Percentiles rank a stretch among this genome's conserved stretches.
These are phyloP conservation scores for Enteromius argenteus DNA, from an alignment of 2,797 vertebrate species.

Conservation along the genomic window DNA sequence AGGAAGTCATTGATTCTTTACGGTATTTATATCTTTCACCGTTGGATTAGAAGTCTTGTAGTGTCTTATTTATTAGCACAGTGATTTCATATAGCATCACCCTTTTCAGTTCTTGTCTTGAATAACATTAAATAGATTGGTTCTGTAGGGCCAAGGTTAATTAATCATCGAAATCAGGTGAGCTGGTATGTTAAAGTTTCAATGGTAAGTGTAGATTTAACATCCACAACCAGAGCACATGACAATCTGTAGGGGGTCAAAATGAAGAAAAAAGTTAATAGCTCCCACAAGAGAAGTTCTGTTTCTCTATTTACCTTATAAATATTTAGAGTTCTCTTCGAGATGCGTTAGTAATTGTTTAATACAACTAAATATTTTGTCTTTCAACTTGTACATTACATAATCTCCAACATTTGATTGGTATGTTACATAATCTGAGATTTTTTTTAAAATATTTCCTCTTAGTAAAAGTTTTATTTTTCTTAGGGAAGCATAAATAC, in stretches of 20 bases:
- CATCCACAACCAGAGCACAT: slow-evolving; percentile 8
- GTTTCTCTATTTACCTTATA: background rate
- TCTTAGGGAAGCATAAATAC: background rate
- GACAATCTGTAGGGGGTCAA: background rate
- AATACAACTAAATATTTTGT: background rate
- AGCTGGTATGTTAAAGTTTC: slow-evolving; percentile 12
- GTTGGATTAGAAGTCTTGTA: background rate
- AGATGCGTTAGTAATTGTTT: background rate
- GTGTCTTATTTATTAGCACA: background rate
- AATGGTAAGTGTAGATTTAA: slow-evolving; percentile 5
- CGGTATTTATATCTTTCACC: background rate
- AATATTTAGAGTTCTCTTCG: background rate
- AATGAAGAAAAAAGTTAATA: background rate
- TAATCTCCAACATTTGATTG: background rate
- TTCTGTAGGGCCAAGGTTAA: background rate
- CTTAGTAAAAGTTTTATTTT: background rate
- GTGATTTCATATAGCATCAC: background rate
- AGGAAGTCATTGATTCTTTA: background rate
- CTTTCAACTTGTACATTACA: background rate
- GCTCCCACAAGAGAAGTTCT: background rate
- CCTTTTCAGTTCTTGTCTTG: background rate
- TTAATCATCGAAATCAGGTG: background rate
- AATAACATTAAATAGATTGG: background rate
- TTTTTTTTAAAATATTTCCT: background rate
- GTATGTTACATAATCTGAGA: background rate